Evolutionary conservation across 2,113 vertebrate genomes (phyloP), one percentile per base, ranked within the genome.

Genomic region (Opisthocomus hoazin): DNA sequence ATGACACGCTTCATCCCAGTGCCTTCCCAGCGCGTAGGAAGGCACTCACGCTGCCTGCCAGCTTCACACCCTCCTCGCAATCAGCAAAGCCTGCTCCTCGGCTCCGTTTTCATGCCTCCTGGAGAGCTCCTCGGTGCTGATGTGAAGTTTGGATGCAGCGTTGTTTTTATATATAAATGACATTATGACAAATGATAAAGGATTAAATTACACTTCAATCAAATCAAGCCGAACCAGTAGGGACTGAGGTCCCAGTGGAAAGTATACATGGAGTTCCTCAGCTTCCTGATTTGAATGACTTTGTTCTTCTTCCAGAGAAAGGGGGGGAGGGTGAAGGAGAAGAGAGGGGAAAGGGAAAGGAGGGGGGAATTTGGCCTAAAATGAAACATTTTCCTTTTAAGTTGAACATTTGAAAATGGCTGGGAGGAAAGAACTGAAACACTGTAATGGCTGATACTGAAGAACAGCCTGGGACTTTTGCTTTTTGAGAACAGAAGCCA

Each of bases 381-480:
- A 98, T 98, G 97, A 98, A 98, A 98, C 97, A 97, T 98, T 98
- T 98, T 97, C 97, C 97, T 98, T 98, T 98, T 97, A 98, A 98
- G 97, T 97, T 93, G 97, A 97, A 97, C 97, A 97, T 97, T 98
- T 97, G 97, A 98, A 97, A 97, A 96, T 96, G 94, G 98, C 97
- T 98, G 95, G 96, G 96, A 98, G 97, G 97, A 97, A 97, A 97
- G 96, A 97, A 94, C 97, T 97, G 98, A 97, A 98, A 91, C 96
- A 92, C 94, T 96, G 88, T 98, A 98, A 98, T 98, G 97, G 96
- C 94, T 58, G 48, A 96, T 97, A 97, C 90, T 90, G 92, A 97
- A 96, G 97, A 96, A 95, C 97, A 96, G 73, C 97, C 96, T 97
- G 96, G 96, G 90, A 94, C 94, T 97, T 97, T 97, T 94, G 95